Base-by-base conservation (phyloP, 2,888 invertebrate species). In the Tenthredo livida region DNA sequence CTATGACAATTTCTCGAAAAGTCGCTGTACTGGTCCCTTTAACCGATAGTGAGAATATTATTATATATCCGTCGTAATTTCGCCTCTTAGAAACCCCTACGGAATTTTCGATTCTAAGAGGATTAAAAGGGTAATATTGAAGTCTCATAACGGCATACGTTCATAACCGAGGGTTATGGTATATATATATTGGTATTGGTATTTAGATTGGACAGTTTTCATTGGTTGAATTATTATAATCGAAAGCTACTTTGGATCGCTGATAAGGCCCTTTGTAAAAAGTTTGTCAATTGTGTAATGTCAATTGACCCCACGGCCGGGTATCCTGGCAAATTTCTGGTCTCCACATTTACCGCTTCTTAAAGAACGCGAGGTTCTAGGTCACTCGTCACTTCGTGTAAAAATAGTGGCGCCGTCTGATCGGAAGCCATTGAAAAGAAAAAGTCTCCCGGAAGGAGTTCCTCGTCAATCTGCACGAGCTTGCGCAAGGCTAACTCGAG, bases 331-430 rank as follows among this genome's bases (percentile, higher is more conserved):
- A 3, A 10, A 58, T 43, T 80, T 80, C 12, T 5, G n/a, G 12
- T 21, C 37, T 50, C 37, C 15, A 40, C n/a, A 80, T 58, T 21
- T 3, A 37, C 80, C 12, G n/a, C 40, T 61, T 17, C 43, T 73
- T 7, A 58, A 5, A 40, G 25, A 61, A 29, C 21, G 29, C 40
- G 40, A 29, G 58, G 80, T 80, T 61, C 21, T 58, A 58, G 80
- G 80, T 61, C 61, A 61, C 54, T 77, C 80, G 80, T 40, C 21
- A 61, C 25, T 80, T 21, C 1, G 40, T 10, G 80, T 80, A 61
- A 80, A 61, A 80, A 61, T 40, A 58, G 58, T 80, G 77, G 77
- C 77, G 77, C 50, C 80, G 80, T 61, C 80, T 25, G 80, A 80
- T 58, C n/a, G 37, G 58, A 37, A 80, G 37, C 37, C 61, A 80